Base-by-base conservation (phyloP, 2,888 invertebrate species). In the Falcaria lacertinaria region DNA sequence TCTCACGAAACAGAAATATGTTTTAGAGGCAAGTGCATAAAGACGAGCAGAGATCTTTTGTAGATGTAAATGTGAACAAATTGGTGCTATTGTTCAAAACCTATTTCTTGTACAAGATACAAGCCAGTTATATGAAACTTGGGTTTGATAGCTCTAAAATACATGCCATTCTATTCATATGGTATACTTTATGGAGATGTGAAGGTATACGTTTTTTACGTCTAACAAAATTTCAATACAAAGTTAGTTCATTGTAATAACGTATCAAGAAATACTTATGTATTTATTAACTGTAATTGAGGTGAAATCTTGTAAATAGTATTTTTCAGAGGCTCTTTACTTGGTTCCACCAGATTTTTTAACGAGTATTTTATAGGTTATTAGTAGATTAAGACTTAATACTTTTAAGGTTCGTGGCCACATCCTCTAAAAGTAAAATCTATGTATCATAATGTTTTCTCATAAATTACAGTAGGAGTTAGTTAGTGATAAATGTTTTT, bases 1-100 rank as follows among this genome's bases (percentile, higher is more conserved):
- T 94, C 95, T 11, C 94, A 96, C 57, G 95, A 96, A 91, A 96
- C 96, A 28, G 96, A 96, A 84, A 96, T 96, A 51, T 96, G 96
- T 70, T 96, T 94, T 75, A 92, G 94, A 70, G 96, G 96, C 11
- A 93, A 94, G 67, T 96, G 96, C 75, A 92, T 96, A 51, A 96
- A 96, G 83, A 91, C 91, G 28, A 87, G 62, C 51, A 90, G 83
- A 61, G 73, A 83, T 56, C 54, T 80, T 42, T 70, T 80, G 76
- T 86, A 85, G 73, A 48, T 43, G 44, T 34, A 13, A 46, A 42
- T 50, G 34, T 48, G 42, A 49, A 33, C 16, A 42, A 57, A 60
- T 4, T 68, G 73, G 75, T 82, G 80, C 76, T 78, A 73, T 72
- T 80, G 81, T 84, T 82, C 78, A 83, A 81, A 80, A 54, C 61